phyloP scores from a whole-genome alignment of 2,888 invertebrate species.

The Calameuta filiformis region DNA sequence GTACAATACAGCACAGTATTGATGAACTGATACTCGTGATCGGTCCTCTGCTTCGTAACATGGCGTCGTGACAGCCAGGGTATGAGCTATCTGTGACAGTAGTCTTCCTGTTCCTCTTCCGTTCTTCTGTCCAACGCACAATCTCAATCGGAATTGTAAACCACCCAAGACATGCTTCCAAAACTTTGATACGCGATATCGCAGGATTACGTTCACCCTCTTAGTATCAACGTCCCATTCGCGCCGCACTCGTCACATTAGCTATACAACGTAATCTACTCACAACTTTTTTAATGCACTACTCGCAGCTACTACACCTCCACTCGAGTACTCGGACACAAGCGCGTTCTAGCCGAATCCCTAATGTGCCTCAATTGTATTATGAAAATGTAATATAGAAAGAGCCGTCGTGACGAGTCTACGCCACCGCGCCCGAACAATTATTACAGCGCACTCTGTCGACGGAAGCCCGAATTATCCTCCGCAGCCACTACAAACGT shows the following conservation, averaged over 20 bases:
- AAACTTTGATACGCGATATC: too few relatives aligned
- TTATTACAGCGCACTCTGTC: background rate
- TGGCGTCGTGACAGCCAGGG: slow-evolving; percentile 62
- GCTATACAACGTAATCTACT: too few relatives aligned
- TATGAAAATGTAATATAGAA: background rate
- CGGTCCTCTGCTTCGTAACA: slow-evolving; percentile 57
- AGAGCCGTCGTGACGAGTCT: background rate
- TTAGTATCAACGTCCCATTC: too few relatives aligned
- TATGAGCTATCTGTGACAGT: slow-evolving; percentile 39
- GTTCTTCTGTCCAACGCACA: background rate
- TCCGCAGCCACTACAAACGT: background rate
- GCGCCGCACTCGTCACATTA: too few relatives aligned
- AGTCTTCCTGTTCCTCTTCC: slow-evolving; percentile 20
- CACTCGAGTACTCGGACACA: too few relatives aligned
- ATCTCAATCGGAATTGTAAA: too few relatives aligned
- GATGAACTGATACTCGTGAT: slow-evolving; percentile 49
- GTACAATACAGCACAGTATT: slow-evolving; percentile 44
- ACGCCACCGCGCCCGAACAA: background rate
- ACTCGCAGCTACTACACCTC: too few relatives aligned
- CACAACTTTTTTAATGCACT: too few relatives aligned
- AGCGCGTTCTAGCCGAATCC: background rate
- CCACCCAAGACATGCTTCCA: too few relatives aligned
- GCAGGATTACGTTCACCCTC: too few relatives aligned
- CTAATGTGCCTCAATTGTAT: background rate
- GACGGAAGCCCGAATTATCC: background rate